Evolutionary conservation across 2,888 invertebrate genomes (phyloP).

Genomic region (Entomobrya multifasciata): DNA sequence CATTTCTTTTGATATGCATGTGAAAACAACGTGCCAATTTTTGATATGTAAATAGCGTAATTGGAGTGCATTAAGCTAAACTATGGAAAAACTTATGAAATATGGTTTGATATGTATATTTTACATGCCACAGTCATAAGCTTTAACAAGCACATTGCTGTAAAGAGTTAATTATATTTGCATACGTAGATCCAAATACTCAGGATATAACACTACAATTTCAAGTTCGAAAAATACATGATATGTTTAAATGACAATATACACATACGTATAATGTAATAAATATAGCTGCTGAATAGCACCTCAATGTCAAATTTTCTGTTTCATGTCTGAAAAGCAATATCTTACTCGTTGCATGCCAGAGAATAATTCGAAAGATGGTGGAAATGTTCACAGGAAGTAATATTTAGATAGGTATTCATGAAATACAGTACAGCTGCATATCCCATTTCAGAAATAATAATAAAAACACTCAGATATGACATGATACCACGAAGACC

Average conservation of each 20-base stretch:
- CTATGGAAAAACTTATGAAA: background rate
- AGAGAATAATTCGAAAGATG: background rate
- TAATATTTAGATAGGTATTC: background rate
- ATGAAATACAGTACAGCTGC: background rate
- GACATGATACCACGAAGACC: conserved; percentile 41
- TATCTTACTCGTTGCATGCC: background rate
- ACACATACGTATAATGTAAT: no score
- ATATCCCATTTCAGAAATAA: conserved; percentile 4
- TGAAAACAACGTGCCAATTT: background rate
- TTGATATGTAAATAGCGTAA: conserved; percentile 13
- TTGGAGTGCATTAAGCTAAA: background rate
- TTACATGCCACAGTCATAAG: background rate
- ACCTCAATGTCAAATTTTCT: conserved; percentile 5
- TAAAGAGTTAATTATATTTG: conserved; percentile 3
- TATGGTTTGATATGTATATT: no score
- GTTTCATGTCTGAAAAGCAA: background rate
- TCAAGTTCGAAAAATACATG: background rate
- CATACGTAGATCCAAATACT: no score
- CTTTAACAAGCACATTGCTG: background rate
- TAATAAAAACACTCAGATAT: conserved; percentile 8
- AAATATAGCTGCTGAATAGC: background rate
- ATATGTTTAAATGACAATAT: no score
- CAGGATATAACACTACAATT: background rate
- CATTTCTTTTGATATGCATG: conserved; percentile 13
- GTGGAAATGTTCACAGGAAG: conserved; percentile 6